These are phyloP conservation scores for Lampris incognitus DNA, from an alignment of 2,113 vertebrate genomes.

Conservation along the genomic window DNA sequence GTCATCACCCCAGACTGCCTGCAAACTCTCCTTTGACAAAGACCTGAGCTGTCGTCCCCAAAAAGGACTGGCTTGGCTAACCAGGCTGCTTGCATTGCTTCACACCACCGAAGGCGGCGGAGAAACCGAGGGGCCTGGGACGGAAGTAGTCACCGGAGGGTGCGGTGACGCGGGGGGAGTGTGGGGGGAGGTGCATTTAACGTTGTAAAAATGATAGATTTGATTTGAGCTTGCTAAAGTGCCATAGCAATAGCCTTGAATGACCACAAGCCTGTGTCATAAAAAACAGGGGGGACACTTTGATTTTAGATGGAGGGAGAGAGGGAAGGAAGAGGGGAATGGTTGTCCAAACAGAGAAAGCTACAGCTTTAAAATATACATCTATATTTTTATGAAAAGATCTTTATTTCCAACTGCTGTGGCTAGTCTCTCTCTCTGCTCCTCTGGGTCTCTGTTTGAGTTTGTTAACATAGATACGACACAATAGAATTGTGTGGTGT, in stretches of 20 bases:
- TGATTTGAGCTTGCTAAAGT: constrained; percentile 63
- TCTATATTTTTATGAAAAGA: constrained; percentile 62
- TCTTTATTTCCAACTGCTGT: constrained; percentile 65
- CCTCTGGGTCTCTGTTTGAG: constrained; percentile 43
- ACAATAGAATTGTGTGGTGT: constrained; percentile 50
- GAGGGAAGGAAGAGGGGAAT: constrained; percentile 18
- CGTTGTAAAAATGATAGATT: constrained; percentile 20
- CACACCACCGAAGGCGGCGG: constrained; percentile 46
- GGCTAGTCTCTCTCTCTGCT: constrained; percentile 46
- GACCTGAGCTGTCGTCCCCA: constrained; percentile 60
- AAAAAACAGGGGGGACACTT: constrained; percentile 27
- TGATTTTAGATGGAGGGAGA: constrained; percentile 30
- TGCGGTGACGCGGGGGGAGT: not conserved
- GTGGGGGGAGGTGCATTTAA: not conserved
- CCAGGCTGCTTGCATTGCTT: constrained; percentile 52
- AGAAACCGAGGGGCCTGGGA: constrained; percentile 37
- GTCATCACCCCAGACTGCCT: constrained; percentile 71
- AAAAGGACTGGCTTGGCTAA: constrained; percentile 58
- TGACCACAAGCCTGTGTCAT: constrained; percentile 74
- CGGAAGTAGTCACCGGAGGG: constrained; percentile 61
- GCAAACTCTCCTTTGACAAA: constrained; percentile 67
- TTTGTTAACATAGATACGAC: constrained; percentile 24
- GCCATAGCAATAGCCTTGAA: constrained; percentile 75
- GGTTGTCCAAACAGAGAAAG: constrained; percentile 50
- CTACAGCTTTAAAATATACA: constrained; percentile 71